Evolutionary conservation across 2,888 invertebrate species (phyloP).

Genomic region (Coenonympha arcania): DNA sequence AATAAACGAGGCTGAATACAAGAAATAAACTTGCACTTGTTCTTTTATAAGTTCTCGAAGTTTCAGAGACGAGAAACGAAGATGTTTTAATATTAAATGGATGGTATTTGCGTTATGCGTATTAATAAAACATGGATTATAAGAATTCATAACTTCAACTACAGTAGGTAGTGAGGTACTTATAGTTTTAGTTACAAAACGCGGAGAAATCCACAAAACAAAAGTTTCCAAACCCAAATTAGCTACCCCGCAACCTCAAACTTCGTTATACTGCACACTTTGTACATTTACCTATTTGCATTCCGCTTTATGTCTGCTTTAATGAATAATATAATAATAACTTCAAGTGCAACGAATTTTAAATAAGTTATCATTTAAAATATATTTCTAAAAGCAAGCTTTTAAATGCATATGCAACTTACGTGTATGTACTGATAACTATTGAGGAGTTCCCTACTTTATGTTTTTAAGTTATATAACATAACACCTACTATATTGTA

Average conservation of each 20-base stretch:
- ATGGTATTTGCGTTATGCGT: background rate
- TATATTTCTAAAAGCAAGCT: no score
- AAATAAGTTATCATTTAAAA: no score
- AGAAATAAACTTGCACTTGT: background rate
- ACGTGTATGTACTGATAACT: no score
- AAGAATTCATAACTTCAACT: background rate
- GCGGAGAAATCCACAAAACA: constrained; percentile 15
- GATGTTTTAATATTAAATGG: background rate
- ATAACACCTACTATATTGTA: no score
- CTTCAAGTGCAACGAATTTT: background rate
- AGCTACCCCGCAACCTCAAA: constrained; percentile 25
- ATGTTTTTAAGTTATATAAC: no score
- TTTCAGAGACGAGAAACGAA: background rate
- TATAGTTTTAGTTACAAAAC: no score
- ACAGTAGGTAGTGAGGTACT: no score
- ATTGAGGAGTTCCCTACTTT: no score
- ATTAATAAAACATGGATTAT: background rate
- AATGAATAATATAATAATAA: constrained; percentile 3
- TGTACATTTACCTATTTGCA: constrained; percentile 25
- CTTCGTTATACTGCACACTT: constrained; percentile 14
- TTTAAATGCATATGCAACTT: no score
- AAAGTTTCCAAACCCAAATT: constrained; percentile 28
- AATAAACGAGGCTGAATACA: background rate
- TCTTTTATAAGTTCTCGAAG: background rate
- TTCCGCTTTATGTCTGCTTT: constrained; percentile 19